phyloP scores from a whole-genome alignment of 1,140 invertebrate genomes.

The Heliconius hermathena region DNA sequence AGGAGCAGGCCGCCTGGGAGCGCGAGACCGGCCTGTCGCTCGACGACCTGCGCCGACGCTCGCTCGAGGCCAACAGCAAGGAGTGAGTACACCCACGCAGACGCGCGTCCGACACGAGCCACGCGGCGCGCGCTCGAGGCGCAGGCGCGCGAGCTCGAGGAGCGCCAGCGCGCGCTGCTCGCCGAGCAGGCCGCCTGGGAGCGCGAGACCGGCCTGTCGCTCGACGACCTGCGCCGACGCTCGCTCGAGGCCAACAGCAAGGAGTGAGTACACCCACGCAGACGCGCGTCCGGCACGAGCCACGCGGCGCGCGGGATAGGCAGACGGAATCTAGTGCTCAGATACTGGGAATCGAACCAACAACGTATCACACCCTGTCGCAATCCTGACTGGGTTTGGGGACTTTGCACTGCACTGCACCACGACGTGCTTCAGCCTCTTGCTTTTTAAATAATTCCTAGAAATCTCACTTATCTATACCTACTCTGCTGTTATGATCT shows the following conservation, averaged over 20 bases:
- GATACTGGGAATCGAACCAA: too few species aligned
- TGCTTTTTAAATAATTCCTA: too few species aligned
- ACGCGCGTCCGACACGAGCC: constrained; percentile 28
- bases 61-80: constrained; percentile 93
- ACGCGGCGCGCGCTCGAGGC: constrained; percentile 88
- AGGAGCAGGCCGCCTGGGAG: constrained; percentile 95
- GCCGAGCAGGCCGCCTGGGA: constrained; percentile 95
- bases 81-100: constrained; percentile 84
- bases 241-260: constrained; percentile 93
- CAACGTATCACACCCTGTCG: too few species aligned
- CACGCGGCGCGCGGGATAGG: constrained; percentile 59
- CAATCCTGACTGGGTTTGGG: too few species aligned
- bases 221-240: constrained; percentile 92
- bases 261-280: constrained; percentile 84
- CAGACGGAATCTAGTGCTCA: too few species aligned
- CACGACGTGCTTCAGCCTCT: too few species aligned
- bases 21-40: constrained; percentile 93
- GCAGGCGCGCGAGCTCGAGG: constrained; percentile 95
- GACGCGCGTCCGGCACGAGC: too few species aligned
- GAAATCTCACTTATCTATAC: too few species aligned
- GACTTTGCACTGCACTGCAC: too few species aligned
- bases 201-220: constrained; percentile 92
- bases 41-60: constrained; percentile 91
- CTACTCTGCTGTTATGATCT: too few species aligned
- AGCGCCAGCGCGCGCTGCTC: constrained; percentile 92